A percentile compares a stretch with the other conserved stretches of the same genome.
Evolutionary conservation across 2,888 invertebrate species (phyloP).

Genomic region (Athalia rosae): DNA sequence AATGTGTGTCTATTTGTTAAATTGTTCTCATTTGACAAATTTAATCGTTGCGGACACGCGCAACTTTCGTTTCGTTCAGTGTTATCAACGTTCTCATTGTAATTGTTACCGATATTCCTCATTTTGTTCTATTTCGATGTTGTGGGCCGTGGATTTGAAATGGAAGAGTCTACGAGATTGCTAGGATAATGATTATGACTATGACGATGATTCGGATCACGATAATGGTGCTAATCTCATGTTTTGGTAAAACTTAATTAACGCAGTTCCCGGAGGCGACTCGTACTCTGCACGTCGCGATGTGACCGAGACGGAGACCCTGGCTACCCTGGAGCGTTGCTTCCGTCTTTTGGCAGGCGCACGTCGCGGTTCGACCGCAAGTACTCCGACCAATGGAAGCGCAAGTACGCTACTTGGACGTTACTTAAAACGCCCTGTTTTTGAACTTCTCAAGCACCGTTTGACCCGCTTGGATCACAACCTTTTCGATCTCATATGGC

Average conservation of each 20-base stretch:
- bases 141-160: neutral
- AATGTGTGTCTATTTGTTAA: too few species aligned
- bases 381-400: constrained; percentile 75
- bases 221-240: constrained; percentile 8
- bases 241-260: constrained; percentile 38
- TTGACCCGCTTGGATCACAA: constrained; percentile 90
- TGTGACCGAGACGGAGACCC: constrained; percentile 82
- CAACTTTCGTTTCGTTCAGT: too few species aligned
- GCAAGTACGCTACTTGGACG: constrained; percentile 78
- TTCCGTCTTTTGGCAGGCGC: constrained; percentile 78
- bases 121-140: neutral
- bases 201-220: neutral
- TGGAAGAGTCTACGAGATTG: neutral
- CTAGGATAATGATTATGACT: neutral
- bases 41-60: too few species aligned
- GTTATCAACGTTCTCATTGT: too few species aligned
- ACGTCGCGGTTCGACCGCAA: constrained; percentile 76
- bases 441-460: constrained; percentile 84
- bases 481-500: constrained; percentile 92
- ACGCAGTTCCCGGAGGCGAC: constrained; percentile 83
- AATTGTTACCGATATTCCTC: too few species aligned
- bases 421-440: constrained; percentile 83
- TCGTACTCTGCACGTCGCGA: constrained; percentile 83
- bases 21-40: too few species aligned
- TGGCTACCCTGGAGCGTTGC: constrained; percentile 85